Percentiles rank a stretch among this genome's conserved stretches.
Conservation (phyloP, 2,113 vertebrate species). For the Rissa tridactyla region DNA sequence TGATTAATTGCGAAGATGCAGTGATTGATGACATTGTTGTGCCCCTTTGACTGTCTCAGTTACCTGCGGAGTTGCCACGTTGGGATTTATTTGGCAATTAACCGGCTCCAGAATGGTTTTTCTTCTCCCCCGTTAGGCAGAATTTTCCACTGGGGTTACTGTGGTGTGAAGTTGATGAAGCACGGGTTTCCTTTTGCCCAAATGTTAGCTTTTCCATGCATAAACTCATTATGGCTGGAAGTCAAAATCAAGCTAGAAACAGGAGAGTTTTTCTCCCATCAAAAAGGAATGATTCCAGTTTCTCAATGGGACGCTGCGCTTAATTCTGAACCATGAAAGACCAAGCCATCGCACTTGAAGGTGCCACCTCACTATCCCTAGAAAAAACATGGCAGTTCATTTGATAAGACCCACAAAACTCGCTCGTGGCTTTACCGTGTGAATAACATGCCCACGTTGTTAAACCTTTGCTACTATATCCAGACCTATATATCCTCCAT, state of each 20-base stretch:
- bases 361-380: not conserved
- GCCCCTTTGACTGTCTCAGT: not conserved
- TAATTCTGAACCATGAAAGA: not conserved
- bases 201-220: conserved; percentile 36
- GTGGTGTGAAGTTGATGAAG: conserved; percentile 41
- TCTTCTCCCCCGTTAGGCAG: conserved; percentile 11
- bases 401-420: not conserved
- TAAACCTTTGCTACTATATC: not conserved
- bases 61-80: not conserved
- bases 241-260: not conserved
- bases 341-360: not conserved
- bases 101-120: conserved; percentile 6
- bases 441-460: not conserved
- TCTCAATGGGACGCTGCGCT: not conserved
- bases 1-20: conserved; percentile 12
- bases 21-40: conserved; percentile 10
- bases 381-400: not conserved
- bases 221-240: conserved; percentile 32
- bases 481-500: not conserved
- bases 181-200: conserved; percentile 44
- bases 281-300: not conserved
- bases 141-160: not conserved
- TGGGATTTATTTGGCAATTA: conserved; percentile 49
- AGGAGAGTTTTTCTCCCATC: not conserved
- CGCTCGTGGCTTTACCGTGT: not conserved